Percentiles rank a stretch among this genome's conserved stretches.
Evolutionary conservation across 2,888 invertebrate species (phyloP).

Genomic region (Dendrolimus pini): DNA sequence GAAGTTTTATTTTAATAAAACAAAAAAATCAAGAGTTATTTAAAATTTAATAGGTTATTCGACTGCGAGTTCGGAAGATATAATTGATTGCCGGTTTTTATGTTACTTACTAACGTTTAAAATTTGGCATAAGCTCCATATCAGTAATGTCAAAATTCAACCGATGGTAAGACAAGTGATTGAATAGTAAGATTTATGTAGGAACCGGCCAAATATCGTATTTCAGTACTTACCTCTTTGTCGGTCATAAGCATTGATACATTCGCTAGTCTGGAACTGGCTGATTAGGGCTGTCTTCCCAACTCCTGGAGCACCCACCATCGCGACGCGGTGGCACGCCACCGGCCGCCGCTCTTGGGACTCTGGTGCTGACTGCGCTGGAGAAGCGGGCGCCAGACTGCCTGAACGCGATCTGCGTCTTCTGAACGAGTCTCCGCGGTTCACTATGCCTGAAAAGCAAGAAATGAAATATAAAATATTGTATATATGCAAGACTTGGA

Average conservation of each 20-base stretch:
- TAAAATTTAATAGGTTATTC: no score
- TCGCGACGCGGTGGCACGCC: slow-evolving; percentile 81
- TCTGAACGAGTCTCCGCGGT: slow-evolving; percentile 95
- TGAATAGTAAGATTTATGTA: no score
- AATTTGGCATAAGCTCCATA: no score
- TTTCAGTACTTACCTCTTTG: slow-evolving; percentile 78
- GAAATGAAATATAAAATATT: slow-evolving; percentile 6
- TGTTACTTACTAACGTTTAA: no score
- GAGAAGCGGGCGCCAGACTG: slow-evolving; percentile 82
- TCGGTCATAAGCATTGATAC: slow-evolving; percentile 94
- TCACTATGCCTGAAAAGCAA: slow-evolving; percentile 85
- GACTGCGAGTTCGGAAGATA: no score
- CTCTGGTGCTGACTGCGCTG: slow-evolving; percentile 56
- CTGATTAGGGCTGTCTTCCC: slow-evolving; percentile 91
- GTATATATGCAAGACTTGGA: no score
- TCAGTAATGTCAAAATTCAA: no score
- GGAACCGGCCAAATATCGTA: no score
- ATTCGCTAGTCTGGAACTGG: slow-evolving; percentile 95
- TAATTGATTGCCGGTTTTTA: no score
- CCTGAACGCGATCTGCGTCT: slow-evolving; percentile 89
- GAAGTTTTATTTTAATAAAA: no score
- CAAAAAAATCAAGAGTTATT: no score
- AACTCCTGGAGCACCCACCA: slow-evolving; percentile 87
- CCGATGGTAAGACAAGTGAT: no score
- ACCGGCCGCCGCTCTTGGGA: slow-evolving; percentile 72